Percentiles rank a stretch among this genome's conserved stretches.
phyloP scores from a whole-genome alignment of 2,888 invertebrate species.

The Heteropelma amictum region DNA sequence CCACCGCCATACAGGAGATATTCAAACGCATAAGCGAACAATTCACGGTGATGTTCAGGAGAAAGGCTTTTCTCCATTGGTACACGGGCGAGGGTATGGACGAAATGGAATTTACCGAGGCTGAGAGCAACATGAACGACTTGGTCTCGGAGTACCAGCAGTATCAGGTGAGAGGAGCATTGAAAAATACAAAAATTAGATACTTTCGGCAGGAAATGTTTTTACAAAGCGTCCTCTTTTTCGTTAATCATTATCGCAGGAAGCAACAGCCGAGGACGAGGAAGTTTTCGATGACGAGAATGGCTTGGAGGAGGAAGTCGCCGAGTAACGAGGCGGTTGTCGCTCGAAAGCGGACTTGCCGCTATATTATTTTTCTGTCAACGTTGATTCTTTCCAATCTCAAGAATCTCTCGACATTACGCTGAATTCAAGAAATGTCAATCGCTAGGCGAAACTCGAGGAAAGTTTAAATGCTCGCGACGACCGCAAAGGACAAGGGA shows the following conservation, averaged over 20 bases:
- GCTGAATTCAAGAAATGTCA: slow-evolving; percentile 1
- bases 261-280: slow-evolving; percentile 59
- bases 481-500: too few species aligned
- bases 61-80: slow-evolving; percentile 98
- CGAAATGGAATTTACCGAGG: slow-evolving; percentile 98
- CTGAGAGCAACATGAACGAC: slow-evolving; percentile 96
- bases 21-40: slow-evolving; percentile 94
- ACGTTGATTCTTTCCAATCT: background rate
- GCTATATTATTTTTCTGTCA: too few species aligned
- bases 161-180: slow-evolving; percentile 83
- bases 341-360: too few species aligned
- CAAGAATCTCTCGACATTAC: background rate
- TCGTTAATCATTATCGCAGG: slow-evolving; percentile 32
- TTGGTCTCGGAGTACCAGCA: slow-evolving; percentile 95
- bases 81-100: slow-evolving; percentile 99
- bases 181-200: background rate
- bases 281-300: slow-evolving; percentile 59
- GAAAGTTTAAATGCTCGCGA: too few species aligned
- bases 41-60: slow-evolving; percentile 95
- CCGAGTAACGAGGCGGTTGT: too few species aligned
- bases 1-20: slow-evolving; percentile 92
- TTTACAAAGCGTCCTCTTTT: background rate
- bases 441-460: background rate
- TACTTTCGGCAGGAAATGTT: background rate
- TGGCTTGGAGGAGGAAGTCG: slow-evolving; percentile 55